Evolutionary conservation across 2,888 invertebrate species (phyloP).

Genomic region (Sympetrum striolatum): DNA sequence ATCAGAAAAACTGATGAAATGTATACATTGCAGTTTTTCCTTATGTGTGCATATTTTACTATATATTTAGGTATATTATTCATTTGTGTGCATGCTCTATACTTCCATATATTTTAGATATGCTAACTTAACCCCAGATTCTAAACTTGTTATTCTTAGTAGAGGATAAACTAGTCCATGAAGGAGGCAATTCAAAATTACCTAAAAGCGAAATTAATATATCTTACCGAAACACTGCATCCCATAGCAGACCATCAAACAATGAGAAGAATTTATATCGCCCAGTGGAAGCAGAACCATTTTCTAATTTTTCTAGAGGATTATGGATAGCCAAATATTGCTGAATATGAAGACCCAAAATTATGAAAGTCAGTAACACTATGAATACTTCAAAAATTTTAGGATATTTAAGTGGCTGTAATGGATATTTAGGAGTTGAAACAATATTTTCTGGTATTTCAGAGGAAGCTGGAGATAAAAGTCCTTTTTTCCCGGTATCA

Average conservation of each 20-base stretch:
- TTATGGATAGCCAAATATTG: not conserved
- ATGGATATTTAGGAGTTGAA: not conserved
- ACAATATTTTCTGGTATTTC: not conserved
- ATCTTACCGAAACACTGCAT: not conserved
- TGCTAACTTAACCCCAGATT: too few relatives aligned
- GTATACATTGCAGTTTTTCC: too few relatives aligned
- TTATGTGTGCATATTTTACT: too few relatives aligned
- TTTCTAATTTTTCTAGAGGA: not conserved
- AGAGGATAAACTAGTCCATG: too few relatives aligned
- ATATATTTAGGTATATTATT: too few relatives aligned
- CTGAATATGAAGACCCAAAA: not conserved
- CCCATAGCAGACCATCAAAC: not conserved
- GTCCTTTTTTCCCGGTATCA: not conserved
- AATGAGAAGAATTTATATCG: slow-evolving; percentile 5
- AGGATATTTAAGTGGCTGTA: not conserved
- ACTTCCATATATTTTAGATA: too few relatives aligned
- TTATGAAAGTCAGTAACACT: not conserved
- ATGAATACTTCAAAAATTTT: not conserved
- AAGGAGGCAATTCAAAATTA: too few relatives aligned
- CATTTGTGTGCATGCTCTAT: too few relatives aligned
- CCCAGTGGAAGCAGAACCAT: not conserved
- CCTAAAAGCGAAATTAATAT: not conserved
- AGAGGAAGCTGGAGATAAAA: not conserved
- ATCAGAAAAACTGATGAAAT: too few relatives aligned
- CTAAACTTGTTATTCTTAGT: too few relatives aligned